phyloP scores from a whole-genome alignment of 2,797 vertebrate species.

The Aulostomus chinensis region DNA sequence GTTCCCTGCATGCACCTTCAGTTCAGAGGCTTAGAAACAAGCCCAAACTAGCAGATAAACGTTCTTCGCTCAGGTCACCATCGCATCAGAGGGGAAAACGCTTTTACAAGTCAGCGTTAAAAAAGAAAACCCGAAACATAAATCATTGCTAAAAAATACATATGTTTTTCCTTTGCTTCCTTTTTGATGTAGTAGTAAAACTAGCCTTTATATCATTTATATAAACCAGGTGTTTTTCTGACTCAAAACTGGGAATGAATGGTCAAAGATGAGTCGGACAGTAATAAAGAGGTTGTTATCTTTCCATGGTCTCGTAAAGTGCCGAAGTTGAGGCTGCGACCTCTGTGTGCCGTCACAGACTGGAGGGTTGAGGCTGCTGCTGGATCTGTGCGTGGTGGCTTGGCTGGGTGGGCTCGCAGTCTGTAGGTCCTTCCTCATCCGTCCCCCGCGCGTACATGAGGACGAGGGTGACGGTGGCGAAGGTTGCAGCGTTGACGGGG shows the following conservation, averaged over 20 bases:
- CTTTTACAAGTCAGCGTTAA: conserved; percentile 1
- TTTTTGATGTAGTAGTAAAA: conserved; percentile 15
- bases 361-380: conserved; percentile 79
- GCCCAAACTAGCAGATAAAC: not conserved
- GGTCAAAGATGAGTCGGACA: conserved; percentile 11
- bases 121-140: conserved; percentile 10
- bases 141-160: conserved; percentile 28
- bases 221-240: conserved; percentile 12
- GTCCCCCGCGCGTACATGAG: conserved; percentile 85
- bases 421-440: conserved; percentile 67
- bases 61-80: too few species aligned
- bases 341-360: conserved; percentile 75
- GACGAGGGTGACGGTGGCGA: conserved; percentile 93
- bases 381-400: conserved; percentile 63
- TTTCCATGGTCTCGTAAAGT: conserved; percentile 48
- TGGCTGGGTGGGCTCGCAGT: conserved; percentile 78
- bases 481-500: conserved; percentile 94
- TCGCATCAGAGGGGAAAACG: conserved; percentile 2
- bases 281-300: conserved; percentile 5
- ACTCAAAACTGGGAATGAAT: conserved; percentile 37
- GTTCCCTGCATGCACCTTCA: not conserved
- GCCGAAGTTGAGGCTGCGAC: conserved; percentile 13
- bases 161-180: not conserved
- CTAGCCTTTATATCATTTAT: not conserved
- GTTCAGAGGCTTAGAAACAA: conserved; percentile 10